Percentiles rank a stretch among this genome's conserved stretches.
phyloP scores from a whole-genome alignment of 1,140 invertebrate genomes.

The Zophobas morio region DNA sequence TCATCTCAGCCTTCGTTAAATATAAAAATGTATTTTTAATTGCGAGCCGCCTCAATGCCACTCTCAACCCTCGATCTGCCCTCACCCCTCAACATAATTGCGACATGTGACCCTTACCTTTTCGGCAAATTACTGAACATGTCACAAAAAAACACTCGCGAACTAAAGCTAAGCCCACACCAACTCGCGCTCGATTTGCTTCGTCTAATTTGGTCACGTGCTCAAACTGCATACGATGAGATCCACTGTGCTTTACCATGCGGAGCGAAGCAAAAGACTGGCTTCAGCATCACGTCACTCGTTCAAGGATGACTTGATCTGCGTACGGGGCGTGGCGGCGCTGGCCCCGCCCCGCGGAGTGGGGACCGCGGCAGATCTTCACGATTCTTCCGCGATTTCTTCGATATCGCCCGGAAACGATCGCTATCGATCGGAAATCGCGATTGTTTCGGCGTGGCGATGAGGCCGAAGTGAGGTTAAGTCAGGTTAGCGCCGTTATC shows the following conservation, averaged over 20 bases:
- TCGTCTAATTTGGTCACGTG: slow-evolving; percentile 8
- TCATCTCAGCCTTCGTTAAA: slow-evolving; percentile 1
- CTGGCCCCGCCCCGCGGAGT: slow-evolving; percentile 57
- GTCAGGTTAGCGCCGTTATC: neutral
- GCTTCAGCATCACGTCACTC: slow-evolving; percentile 65
- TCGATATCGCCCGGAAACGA: slow-evolving; percentile 30
- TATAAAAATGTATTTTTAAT: neutral
- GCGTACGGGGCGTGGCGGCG: slow-evolving; percentile 58
- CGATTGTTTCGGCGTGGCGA: neutral
- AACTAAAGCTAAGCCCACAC: slow-evolving; percentile 26
- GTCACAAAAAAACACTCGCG: slow-evolving; percentile 16
- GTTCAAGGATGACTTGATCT: slow-evolving; percentile 67
- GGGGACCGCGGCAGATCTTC: slow-evolving; percentile 13
- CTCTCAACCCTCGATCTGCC: neutral
- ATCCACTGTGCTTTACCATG: slow-evolving; percentile 62
- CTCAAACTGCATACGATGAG: slow-evolving; percentile 30
- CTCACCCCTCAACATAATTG: neutral
- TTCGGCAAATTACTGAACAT: slow-evolving; percentile 17
- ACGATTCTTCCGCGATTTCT: slow-evolving; percentile 14
- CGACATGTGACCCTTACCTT: neutral
- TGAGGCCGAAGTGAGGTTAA: neutral
- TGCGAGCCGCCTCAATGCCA: neutral
- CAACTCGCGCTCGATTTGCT: neutral
- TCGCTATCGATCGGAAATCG: slow-evolving; percentile 22
- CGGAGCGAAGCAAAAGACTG: slow-evolving; percentile 65